Conservation (phyloP, 2,888 invertebrate genomes). For the Stenoptilia bipunctidactyla region DNA sequence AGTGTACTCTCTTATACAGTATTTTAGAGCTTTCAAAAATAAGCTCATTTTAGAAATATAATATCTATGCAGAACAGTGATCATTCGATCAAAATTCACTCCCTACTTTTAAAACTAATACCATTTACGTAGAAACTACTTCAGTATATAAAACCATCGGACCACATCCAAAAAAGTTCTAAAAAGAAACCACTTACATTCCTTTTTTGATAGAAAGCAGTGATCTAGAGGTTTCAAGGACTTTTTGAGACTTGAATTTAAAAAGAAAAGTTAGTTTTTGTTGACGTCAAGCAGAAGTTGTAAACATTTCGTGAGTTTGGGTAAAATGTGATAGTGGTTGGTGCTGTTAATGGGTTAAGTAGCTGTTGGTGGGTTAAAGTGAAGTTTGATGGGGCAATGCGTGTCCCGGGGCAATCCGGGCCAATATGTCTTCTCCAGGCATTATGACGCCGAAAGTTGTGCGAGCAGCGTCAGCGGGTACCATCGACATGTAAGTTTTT, state of each 20-base stretch:
- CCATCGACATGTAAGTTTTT: conserved; percentile 3
- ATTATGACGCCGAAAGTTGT: conserved; percentile 59
- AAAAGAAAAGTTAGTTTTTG: too few species aligned
- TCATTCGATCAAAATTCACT: too few species aligned
- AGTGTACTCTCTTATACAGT: too few species aligned
- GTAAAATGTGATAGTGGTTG: conserved; percentile 10
- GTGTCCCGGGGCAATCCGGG: conserved; percentile 75
- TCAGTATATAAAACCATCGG: too few species aligned
- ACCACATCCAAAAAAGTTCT: too few species aligned
- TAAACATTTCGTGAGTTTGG: not conserved
- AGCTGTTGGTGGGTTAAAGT: conserved; percentile 16
- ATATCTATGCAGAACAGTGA: too few species aligned
- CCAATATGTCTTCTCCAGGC: conserved; percentile 53
- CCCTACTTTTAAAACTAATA: too few species aligned
- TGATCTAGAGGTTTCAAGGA: conserved; percentile 1
- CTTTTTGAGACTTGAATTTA: not conserved
- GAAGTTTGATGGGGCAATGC: conserved; percentile 80
- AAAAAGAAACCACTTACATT: not conserved
- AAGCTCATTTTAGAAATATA: too few species aligned
- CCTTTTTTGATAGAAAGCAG: conserved; percentile 5
- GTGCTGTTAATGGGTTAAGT: too few species aligned
- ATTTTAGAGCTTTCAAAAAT: too few species aligned
- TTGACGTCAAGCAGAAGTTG: too few species aligned
- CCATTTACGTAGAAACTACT: too few species aligned
- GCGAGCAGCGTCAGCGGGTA: conserved; percentile 48